Evolutionary conservation across 2,797 vertebrate species (phyloP), one percentile per base, ranked within the genome.

Genomic region (Choloepus didactylus): DNA sequence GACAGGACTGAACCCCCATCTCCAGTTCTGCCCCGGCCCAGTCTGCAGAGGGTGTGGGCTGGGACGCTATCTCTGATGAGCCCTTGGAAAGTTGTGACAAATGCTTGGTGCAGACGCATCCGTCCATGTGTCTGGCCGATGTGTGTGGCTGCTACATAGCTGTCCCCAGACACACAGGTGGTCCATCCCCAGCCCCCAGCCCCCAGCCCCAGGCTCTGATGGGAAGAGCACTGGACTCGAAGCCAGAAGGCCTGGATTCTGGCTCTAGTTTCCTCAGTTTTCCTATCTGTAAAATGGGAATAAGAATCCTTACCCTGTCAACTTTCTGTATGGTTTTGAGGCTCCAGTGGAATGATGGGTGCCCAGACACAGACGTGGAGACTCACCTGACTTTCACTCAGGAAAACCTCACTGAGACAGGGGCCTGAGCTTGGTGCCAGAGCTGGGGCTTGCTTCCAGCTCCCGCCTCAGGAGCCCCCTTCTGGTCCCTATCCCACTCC

Each of bases 201-300:
- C 69, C 46, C 59, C 14, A 35, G 62, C 56, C 49, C 85, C 11
- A 23, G 60, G 59, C 51, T 49, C 5, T 9, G 35, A 44, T 54
- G 75, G 89, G 89, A 67, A 46, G 77, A 56, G 31, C 49, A 3
- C 72, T 79, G 66, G 83, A 38, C 56, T 72, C 3, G 31, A 88
- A 91, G 62, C 82, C 31, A 14, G 91, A 69, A 81, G 81, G 82
- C 59, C 64, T 67, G 89, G 91, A 64, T 38, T 89, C 90, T 27
- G 79, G 25, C 12, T 31, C 75, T 85, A 35, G 38, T 81, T 10
- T 82, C 62, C 38, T 62, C 1, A 69, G 44, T 29, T 77, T 73
- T 75, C 73, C 38, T 70, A n/a, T 87, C 62, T 88, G 23, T 70
- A 79, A 90, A 82, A 64, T 35, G 75, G 80, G 46, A 16, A n/a